These are phyloP conservation scores for Sternarchorhynchus goeldii DNA, from an alignment of 2,797 vertebrate species.

Conservation along the genomic window DNA sequence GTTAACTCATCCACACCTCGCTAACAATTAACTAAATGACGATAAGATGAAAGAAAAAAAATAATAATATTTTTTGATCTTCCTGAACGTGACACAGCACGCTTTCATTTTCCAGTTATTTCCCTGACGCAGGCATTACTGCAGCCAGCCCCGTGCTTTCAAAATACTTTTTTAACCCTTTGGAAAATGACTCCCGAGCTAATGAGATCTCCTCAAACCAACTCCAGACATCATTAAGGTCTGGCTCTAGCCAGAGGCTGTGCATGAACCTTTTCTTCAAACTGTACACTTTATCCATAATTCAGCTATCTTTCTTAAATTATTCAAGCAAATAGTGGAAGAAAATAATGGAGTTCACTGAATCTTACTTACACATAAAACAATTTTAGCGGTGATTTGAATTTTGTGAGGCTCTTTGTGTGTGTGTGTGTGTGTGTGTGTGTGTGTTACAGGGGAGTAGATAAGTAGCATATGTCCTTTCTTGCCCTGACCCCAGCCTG, in stretches of 20 bases:
- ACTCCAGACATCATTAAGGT: conserved; percentile 98
- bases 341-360: conserved; percentile 98
- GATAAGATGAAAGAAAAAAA: conserved; percentile 46
- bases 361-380: conserved; percentile 93
- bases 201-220: conserved; percentile 92
- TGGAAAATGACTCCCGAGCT: conserved; percentile 96
- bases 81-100: conserved; percentile 29
- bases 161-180: conserved; percentile 88
- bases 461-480: conserved; percentile 60
- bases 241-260: conserved; percentile 92
- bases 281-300: conserved; percentile 99
- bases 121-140: conserved; percentile 56
- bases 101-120: conserved; percentile 48
- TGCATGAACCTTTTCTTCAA: conserved; percentile 98
- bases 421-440: conserved; percentile 67
- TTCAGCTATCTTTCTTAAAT: conserved; percentile 97
- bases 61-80: conserved; percentile 40
- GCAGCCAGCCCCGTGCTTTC: conserved; percentile 80
- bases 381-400: conserved; percentile 94
- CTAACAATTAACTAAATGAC: conserved; percentile 55
- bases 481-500: conserved; percentile 50
- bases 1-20: conserved; percentile 42
- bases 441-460: conserved; percentile 27
- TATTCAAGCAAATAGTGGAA: conserved; percentile 99
- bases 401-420: conserved; percentile 85